A percentile compares a stretch with the other conserved stretches of the same genome.
Evolutionary conservation across 2,888 invertebrate genomes (phyloP).

Genomic region (Steinernema carpocapsae): DNA sequence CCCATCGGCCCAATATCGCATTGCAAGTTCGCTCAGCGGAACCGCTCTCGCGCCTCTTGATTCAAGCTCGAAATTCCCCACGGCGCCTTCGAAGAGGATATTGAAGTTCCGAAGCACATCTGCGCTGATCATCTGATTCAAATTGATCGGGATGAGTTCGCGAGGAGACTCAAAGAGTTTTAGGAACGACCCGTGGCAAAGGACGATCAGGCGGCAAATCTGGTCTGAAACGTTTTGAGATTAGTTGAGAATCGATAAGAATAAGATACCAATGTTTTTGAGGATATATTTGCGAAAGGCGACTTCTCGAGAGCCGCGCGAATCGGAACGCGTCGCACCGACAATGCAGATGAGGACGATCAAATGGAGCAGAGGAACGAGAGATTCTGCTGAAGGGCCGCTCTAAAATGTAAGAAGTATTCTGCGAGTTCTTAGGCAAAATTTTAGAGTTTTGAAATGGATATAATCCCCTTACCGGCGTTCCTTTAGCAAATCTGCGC

Average conservation of each 20-base stretch:
- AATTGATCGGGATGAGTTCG: background rate
- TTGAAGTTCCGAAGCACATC: slow-evolving; percentile 21
- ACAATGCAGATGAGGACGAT: background rate
- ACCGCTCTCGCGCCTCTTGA: background rate
- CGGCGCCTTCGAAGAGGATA: slow-evolving; percentile 8
- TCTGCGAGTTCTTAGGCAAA: too few relatives aligned
- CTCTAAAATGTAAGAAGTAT: background rate
- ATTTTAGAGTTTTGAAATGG: too few relatives aligned
- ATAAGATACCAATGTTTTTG: background rate
- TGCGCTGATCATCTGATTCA: background rate
- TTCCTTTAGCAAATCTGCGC: slow-evolving; percentile 15
- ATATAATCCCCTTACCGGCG: slow-evolving; percentile 29
- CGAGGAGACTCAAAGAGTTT: slow-evolving; percentile 1
- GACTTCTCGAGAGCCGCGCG: background rate
- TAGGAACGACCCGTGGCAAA: slow-evolving; percentile 6
- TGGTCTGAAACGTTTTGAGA: background rate
- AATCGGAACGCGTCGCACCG: slow-evolving; percentile 3
- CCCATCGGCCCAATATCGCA: slow-evolving; percentile 3
- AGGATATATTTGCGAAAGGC: slow-evolving; percentile 1
- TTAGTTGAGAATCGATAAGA: background rate
- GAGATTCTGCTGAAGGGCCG: background rate
- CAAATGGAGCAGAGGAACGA: background rate
- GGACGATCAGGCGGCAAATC: slow-evolving; percentile 8
- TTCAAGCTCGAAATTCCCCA: slow-evolving; percentile 16
- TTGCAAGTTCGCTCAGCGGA: slow-evolving; percentile 9